Percentiles rank a stretch among this genome's conserved stretches.
These are phyloP conservation scores for Lutjanus argentimaculatus DNA, from an alignment of 2,797 vertebrate species.

Conservation along the genomic window DNA sequence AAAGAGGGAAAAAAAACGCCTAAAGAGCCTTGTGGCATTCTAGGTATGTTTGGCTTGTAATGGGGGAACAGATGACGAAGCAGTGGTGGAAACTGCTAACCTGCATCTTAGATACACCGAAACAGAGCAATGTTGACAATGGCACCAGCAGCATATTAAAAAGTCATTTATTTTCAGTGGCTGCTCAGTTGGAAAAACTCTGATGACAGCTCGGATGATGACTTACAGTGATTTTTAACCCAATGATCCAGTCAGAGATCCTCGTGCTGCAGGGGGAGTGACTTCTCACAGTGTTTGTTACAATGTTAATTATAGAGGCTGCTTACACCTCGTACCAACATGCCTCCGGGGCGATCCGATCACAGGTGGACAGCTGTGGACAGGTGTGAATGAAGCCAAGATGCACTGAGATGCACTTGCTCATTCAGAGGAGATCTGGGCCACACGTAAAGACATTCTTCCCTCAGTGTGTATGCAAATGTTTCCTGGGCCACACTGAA, in stretches of 20 bases:
- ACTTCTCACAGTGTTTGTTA: slow-evolving; percentile 25
- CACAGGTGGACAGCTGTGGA: too few species aligned
- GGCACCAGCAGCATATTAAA: slow-evolving; percentile 64
- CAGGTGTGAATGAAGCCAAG: too few species aligned
- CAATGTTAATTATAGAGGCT: slow-evolving; percentile 26
- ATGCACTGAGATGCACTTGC: too few species aligned
- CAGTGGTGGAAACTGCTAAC: slow-evolving; percentile 62
- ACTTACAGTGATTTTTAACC: slow-evolving; percentile 69
- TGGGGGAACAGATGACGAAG: slow-evolving; percentile 28
- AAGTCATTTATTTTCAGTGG: slow-evolving; percentile 71
- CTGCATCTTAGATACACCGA: slow-evolving; percentile 55
- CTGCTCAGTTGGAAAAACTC: slow-evolving; percentile 66
- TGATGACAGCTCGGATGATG: slow-evolving; percentile 61
- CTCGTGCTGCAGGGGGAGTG: slow-evolving; percentile 32
- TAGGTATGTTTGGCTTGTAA: slow-evolving; percentile 37
- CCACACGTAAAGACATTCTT: too few species aligned
- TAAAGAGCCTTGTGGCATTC: slow-evolving; percentile 34
- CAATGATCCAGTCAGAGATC: slow-evolving; percentile 56
- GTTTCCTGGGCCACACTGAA: too few species aligned
- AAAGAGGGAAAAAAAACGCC: neutral
- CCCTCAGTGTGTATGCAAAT: too few species aligned
- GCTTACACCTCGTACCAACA: too few species aligned
- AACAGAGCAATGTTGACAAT: slow-evolving; percentile 66
- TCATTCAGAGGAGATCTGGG: too few species aligned
- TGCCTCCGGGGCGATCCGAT: too few species aligned